Evolutionary conservation across 1,140 invertebrate genomes (phyloP).

Genomic region (Cydia pomonella): DNA sequence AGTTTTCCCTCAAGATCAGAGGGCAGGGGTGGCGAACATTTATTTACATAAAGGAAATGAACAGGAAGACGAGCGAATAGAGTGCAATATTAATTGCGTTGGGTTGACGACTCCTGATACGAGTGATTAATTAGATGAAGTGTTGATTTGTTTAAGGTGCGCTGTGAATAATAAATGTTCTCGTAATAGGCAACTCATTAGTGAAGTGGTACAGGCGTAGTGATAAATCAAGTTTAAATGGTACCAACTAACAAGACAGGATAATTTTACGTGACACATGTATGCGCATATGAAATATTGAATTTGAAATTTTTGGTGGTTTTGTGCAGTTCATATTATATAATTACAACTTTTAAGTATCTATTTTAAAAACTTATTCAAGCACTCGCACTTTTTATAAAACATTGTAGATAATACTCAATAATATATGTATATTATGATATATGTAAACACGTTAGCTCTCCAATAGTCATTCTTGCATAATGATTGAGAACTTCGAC

Average conservation of each 20-base stretch:
- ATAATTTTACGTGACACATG: background rate
- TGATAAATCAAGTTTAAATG: conserved; percentile 16
- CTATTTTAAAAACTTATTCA: no score
- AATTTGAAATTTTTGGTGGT: background rate
- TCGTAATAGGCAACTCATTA: background rate
- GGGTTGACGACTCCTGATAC: conserved; percentile 31
- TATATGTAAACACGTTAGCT: background rate
- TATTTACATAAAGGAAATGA: conserved; percentile 35
- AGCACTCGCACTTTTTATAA: no score
- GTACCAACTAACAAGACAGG: background rate
- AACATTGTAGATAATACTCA: no score
- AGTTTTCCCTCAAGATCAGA: conserved; percentile 24
- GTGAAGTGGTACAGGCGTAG: background rate
- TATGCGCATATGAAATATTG: background rate
- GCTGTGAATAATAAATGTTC: conserved; percentile 20
- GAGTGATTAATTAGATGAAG: conserved; percentile 28
- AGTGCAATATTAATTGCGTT: conserved; percentile 31
- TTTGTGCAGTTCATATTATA: no score
- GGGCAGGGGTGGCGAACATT: conserved; percentile 30
- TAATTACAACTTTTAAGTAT: background rate
- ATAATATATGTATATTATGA: no score
- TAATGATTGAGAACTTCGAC: background rate
- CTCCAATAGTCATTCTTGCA: background rate
- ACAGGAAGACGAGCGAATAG: conserved; percentile 27
- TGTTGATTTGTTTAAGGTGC: conserved; percentile 18